A percentile compares a stretch with the other conserved stretches of the same genome.
These are phyloP conservation scores for Spongilla lacustris DNA, from an alignment of 37 sponge, comb jelly and placozoan species.

Conservation along the genomic window DNA sequence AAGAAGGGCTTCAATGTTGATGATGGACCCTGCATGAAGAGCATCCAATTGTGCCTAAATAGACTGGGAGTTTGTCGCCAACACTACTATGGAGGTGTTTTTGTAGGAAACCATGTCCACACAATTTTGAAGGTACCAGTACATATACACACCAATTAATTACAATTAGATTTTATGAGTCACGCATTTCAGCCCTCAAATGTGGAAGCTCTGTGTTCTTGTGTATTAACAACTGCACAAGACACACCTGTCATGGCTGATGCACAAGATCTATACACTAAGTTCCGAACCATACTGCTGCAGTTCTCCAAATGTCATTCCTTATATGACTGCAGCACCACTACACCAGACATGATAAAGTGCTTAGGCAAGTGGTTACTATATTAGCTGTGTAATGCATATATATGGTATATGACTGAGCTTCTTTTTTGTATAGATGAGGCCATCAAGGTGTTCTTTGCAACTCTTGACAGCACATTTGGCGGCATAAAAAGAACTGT, in stretches of 20 bases:
- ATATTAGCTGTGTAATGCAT: not conserved
- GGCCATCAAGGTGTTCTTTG: conserved; percentile 20
- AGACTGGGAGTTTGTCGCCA: conserved; percentile 20
- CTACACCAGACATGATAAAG: too few relatives aligned
- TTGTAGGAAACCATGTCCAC: conserved; percentile 58
- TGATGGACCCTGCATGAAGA: conserved; percentile 18
- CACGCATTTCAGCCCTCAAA: not conserved
- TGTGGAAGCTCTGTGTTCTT: not conserved
- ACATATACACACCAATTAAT: not conserved
- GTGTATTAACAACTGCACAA: not conserved
- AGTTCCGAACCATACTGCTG: not conserved
- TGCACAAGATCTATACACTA: not conserved
- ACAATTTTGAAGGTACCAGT: conserved; percentile 40
- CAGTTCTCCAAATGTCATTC: not conserved
- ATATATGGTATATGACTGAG: not conserved
- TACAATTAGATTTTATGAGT: not conserved
- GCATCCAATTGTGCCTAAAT: conserved; percentile 7
- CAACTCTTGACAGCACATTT: conserved; percentile 1
- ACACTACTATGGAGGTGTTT: conserved; percentile 44
- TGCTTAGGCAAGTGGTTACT: too few relatives aligned
- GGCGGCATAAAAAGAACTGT: conserved; percentile 19
- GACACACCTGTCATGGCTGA: conserved; percentile 1
- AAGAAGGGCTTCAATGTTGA: not conserved
- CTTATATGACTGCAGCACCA: too few relatives aligned
- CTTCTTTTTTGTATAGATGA: conserved; percentile 18